phyloP scores from a whole-genome alignment of 1,140 invertebrate species.

The Trachymyrmex septentrionalis region DNA sequence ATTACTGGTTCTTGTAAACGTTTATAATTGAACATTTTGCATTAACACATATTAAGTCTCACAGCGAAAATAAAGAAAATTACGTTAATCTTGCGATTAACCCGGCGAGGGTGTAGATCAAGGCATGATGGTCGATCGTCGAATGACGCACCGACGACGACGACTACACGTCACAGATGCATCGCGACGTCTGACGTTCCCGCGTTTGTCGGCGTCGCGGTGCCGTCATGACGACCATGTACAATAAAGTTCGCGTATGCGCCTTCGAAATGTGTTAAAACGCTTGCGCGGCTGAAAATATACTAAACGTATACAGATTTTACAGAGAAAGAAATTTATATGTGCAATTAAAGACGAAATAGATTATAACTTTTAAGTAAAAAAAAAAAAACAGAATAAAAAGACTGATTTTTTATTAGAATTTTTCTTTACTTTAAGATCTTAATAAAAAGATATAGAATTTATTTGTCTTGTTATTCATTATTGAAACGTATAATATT shows the following conservation, averaged over 20 bases:
- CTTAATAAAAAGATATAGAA: no score
- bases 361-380: no score
- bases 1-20: background rate
- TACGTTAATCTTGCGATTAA: slow-evolving; percentile 14
- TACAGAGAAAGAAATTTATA: background rate
- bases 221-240: slow-evolving; percentile 63
- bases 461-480: no score
- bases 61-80: no score
- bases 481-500: no score
- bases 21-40: background rate
- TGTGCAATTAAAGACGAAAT: background rate
- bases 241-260: slow-evolving; percentile 64
- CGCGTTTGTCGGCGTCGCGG: slow-evolving; percentile 66
- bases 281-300: slow-evolving; percentile 32
- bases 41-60: background rate
- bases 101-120: background rate
- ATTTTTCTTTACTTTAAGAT: no score
- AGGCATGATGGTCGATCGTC: slow-evolving; percentile 53
- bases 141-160: slow-evolving; percentile 58
- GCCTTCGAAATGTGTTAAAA: slow-evolving; percentile 9
- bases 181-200: slow-evolving; percentile 77
- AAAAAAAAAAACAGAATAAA: no score
- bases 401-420: no score
- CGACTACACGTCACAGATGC: slow-evolving; percentile 72
- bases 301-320: background rate